Conservation (phyloP, 1,140 invertebrate species). For the Drosophila oshimai region DNA sequence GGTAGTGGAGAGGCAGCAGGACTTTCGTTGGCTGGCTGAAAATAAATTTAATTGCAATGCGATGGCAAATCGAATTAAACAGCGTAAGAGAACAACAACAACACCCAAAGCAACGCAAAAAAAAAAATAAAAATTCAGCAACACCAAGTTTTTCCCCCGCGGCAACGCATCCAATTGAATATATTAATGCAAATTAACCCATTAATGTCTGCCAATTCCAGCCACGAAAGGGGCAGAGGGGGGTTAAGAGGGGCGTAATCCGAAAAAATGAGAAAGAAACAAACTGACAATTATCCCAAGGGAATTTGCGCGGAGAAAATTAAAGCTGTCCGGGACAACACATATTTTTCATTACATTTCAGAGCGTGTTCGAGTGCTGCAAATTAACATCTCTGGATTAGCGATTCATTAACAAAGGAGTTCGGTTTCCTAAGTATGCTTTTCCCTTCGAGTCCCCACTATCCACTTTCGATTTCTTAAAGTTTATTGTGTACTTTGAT, state of each 20-base stretch:
- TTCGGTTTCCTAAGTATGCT: neutral
- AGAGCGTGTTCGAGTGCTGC: neutral
- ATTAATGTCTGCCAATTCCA: constrained; percentile 48
- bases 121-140: neutral
- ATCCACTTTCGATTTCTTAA: no score
- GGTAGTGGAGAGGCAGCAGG: neutral
- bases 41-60: constrained; percentile 71
- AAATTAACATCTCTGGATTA: neutral
- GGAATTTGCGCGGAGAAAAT: neutral
- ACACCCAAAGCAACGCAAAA: neutral
- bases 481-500: no score
- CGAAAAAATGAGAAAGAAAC: neutral
- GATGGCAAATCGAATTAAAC: constrained; percentile 68
- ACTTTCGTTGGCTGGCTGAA: constrained; percentile 7
- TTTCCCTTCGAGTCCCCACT: no score
- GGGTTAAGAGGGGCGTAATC: no score
- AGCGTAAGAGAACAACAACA: neutral
- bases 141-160: neutral
- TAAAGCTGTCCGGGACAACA: neutral
- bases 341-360: neutral
- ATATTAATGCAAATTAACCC: constrained; percentile 62
- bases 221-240: neutral
- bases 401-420: neutral
- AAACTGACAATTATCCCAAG: neutral
- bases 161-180: constrained; percentile 46